Evolutionary conservation across 1,140 invertebrate species (phyloP).

Genomic region (Lepidurus couesii): DNA sequence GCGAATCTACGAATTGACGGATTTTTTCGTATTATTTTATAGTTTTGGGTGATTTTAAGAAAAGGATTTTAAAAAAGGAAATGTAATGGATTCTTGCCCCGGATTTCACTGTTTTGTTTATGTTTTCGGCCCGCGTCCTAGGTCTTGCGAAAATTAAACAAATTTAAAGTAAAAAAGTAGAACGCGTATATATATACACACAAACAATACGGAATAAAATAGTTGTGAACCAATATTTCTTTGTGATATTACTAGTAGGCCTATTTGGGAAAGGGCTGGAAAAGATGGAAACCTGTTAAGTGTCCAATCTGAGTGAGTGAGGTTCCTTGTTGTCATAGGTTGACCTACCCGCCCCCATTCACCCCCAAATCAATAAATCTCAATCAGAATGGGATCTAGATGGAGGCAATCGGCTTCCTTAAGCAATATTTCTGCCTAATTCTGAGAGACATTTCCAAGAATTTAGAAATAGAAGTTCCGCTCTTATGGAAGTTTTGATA

Average conservation of each 20-base stretch:
- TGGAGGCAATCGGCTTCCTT: neutral
- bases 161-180: neutral
- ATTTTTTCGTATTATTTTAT: neutral
- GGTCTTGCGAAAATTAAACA: neutral
- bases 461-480: too few species aligned
- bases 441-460: too few species aligned
- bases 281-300: neutral
- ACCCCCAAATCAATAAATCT: neutral
- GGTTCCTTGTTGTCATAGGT: neutral
- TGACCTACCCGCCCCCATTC: neutral
- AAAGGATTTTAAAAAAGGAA: neutral
- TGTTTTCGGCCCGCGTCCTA: neutral
- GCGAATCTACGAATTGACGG: too few species aligned
- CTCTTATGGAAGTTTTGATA: neutral
- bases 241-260: too few species aligned
- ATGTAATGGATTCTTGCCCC: neutral
- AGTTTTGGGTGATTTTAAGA: neutral
- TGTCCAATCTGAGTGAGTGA: neutral
- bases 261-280: too few species aligned
- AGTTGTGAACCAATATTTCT: neutral
- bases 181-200: neutral
- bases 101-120: neutral
- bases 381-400: neutral
- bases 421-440: neutral
- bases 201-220: neutral